Evolutionary conservation across 2,888 invertebrate species (phyloP), one percentile per base, ranked within the genome.

Genomic region (Yponomeuta sedellus): DNA sequence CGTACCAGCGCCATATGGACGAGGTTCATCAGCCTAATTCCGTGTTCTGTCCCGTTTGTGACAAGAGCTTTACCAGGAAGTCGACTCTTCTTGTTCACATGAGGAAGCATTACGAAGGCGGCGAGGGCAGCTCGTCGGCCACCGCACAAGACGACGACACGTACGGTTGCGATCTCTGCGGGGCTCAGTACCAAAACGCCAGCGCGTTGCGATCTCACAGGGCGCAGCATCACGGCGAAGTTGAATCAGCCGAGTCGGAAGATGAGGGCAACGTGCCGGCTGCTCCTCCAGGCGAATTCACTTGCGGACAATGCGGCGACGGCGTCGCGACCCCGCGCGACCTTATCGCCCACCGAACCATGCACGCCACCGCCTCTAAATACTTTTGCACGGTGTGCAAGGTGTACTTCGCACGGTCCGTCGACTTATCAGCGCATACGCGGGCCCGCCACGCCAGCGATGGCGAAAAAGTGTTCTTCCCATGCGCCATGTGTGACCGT

Each of bases 81-180:
- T 94, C 94, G 8, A 93, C 93, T 0, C 79, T 94, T 34, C 92
- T 93, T 52, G 92, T 93, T 62, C 94, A 95, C 74, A 92, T 94
- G 80, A 92, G 92, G 73, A 88, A 92, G 70, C 93, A 94, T 71
- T 93, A 93, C 75, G 75, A 89, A 22, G 88, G 86, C 4, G 82
- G 87, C 67, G 44, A 52, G 44, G 44, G 44, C 16, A 80, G 83
- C 70, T 82, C 86, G 0, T 72, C 80, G 2, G 75, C 78, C 10
- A 69, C 73, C 0, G 79, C 74, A 10, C 82, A 78, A 44, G 89
- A 87, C 2, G 89, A 86, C 20, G 91, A 86, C 0, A 75, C 71
- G 8, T 87, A 88, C 68, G 81, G 89, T 10, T 95, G 95, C 72
- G 92, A 92, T 25, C 80, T 94, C 6, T 95, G 95, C 72, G 93